phyloP scores from a whole-genome alignment of 2,113 vertebrate species.

The Jaculus jaculus region DNA sequence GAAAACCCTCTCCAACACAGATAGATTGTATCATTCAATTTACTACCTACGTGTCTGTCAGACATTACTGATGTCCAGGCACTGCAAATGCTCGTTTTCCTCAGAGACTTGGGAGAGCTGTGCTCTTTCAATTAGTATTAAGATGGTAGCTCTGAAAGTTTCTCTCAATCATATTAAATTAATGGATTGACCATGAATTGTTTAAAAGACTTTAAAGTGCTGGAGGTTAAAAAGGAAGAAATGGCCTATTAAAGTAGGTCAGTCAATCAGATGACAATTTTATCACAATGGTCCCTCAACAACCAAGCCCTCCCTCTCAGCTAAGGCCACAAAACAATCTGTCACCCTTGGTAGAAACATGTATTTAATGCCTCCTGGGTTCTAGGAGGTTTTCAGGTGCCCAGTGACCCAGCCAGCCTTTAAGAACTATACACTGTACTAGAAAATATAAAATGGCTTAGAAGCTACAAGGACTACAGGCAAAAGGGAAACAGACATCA shows the following conservation, averaged over 20 bases:
- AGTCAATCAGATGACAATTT: constrained; percentile 1
- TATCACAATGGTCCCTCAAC: background rate
- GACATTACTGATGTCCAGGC: constrained; percentile 40
- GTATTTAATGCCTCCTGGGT: background rate
- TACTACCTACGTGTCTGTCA: constrained; percentile 44
- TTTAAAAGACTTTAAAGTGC: constrained; percentile 42
- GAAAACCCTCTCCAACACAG: constrained; percentile 47
- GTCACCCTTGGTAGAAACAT: background rate
- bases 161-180: constrained; percentile 5
- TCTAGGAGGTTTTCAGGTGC: background rate
- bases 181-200: constrained; percentile 30
- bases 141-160: background rate
- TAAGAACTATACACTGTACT: background rate
- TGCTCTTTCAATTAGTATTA: constrained; percentile 42
- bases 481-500: background rate
- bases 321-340: background rate
- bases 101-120: background rate
- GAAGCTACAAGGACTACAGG: background rate
- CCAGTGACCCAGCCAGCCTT: background rate
- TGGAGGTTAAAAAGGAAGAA: background rate
- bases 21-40: constrained; percentile 66
- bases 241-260: constrained; percentile 29
- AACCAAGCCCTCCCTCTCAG: background rate
- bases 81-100: background rate
- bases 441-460: background rate